Base-by-base conservation (phyloP, 2,888 invertebrate genomes). In the Sinotaia quadrata region DNA sequence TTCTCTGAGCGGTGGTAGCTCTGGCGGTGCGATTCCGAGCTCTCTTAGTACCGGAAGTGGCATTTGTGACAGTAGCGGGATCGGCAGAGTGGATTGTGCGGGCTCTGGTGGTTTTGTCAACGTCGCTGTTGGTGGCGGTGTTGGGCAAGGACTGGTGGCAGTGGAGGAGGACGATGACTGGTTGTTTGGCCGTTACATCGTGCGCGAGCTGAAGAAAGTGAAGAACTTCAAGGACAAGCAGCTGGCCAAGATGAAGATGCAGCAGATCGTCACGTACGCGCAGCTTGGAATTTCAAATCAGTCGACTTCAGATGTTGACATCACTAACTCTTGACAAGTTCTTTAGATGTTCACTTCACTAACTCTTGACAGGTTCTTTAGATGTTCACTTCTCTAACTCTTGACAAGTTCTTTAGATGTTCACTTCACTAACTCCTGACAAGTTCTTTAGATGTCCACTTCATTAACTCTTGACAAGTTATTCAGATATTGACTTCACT, bases 161-260 rank as follows among this genome's bases (percentile, higher is more conserved):
- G 54, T 37, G 27, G 63, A 63, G 29, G 63, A 63, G 31, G 63
- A 63, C 37, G 63, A 63, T 21, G 63, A 63, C n/a, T 63, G 63
- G 63, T 41, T 63, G 52, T 63, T 63, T 21, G 63, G 63, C 7
- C 37, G 63, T 5, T 63, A 63, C 54, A 24, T 63, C 3, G 63
- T 52, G 34, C 33, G 52, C 41, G 63, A 63, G 63, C 36, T 49
- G 49, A 69, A 69, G 51, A 69, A 63, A 41, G 31, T 57, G 24
- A 58, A 41, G 51, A 57, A 56, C 21, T 62, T 56, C 47, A 57
- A 63, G 58, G 57, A 63, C 29, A 63, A 63, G 47, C 56, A 63
- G 41, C 56, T 47, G 49, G 56, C 44, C 12, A 69, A 69, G 37
- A 69, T 36, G 51, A 58, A 56, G 34, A 69, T 56, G 27, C 24